Percentiles rank a stretch among this genome's conserved stretches.
phyloP scores from a whole-genome alignment of 2,888 invertebrate species.

The Ametastegia equiseti region DNA sequence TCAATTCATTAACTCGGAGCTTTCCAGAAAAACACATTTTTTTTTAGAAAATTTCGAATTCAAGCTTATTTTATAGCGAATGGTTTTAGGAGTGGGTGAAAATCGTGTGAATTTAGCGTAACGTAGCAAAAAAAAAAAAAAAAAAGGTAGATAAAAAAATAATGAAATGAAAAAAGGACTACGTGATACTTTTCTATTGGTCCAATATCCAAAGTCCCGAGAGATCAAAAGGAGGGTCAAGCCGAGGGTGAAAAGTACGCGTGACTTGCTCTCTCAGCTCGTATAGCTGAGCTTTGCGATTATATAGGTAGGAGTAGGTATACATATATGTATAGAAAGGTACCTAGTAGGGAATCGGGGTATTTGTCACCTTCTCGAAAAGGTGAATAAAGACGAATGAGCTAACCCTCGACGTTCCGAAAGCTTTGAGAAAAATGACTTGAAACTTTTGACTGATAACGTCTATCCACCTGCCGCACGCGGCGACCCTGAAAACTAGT shows the following conservation, averaged over 20 bases:
- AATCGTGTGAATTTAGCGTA: conserved; percentile 9
- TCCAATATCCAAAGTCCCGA: not conserved
- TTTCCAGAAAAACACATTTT: too few species aligned
- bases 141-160: not conserved
- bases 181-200: conserved; percentile 17
- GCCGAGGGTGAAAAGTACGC: not conserved
- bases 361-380: too few species aligned
- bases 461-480: not conserved
- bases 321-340: not conserved
- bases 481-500: not conserved
- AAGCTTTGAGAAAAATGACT: conserved; percentile 57
- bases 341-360: too few species aligned
- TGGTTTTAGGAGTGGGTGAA: not conserved
- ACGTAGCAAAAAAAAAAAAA: not conserved
- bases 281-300: not conserved
- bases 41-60: too few species aligned
- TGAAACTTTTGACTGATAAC: conserved; percentile 52
- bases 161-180: not conserved
- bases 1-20: too few species aligned
- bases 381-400: conserved; percentile 58
- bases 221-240: conserved; percentile 10
- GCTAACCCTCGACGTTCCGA: conserved; percentile 53
- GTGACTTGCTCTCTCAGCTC: not conserved
- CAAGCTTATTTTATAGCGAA: too few species aligned
- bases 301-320: not conserved